A percentile compares a stretch with the other conserved stretches of the same genome.
phyloP scores from a whole-genome alignment of 2,113 vertebrate genomes.

The Microcebus jonahi region DNA sequence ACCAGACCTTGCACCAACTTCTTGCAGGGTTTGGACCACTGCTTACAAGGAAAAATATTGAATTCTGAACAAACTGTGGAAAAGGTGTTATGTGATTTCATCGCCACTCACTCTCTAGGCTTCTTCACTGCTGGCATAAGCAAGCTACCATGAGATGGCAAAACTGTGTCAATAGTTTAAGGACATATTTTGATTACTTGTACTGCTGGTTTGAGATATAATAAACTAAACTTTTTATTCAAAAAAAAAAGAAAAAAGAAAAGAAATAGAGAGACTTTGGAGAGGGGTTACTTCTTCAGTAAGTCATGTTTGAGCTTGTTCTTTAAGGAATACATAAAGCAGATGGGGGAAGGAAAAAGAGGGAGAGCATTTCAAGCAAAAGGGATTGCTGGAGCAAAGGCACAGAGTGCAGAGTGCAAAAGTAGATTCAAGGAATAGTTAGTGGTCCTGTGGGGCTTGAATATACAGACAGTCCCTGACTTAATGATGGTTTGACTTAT shows the following conservation, averaged over 20 bases:
- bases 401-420: neutral
- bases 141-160: no score
- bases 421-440: neutral
- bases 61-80: no score
- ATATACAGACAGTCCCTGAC: neutral
- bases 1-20: no score
- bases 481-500: neutral
- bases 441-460: neutral
- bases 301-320: neutral
- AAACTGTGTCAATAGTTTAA: no score
- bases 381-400: neutral
- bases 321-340: conserved; percentile 13
- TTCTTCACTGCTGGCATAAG: no score
- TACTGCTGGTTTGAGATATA: no score
- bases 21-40: no score
- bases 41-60: no score
- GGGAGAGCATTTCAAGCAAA: neutral
- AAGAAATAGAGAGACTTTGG: neutral
- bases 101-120: no score
- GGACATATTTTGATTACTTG: no score
- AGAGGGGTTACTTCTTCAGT: neutral
- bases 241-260: neutral
- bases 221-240: no score
- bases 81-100: no score
- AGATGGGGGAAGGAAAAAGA: neutral